phyloP scores from a whole-genome alignment of 2,888 invertebrate species.

The Iphiclides podalirius region DNA sequence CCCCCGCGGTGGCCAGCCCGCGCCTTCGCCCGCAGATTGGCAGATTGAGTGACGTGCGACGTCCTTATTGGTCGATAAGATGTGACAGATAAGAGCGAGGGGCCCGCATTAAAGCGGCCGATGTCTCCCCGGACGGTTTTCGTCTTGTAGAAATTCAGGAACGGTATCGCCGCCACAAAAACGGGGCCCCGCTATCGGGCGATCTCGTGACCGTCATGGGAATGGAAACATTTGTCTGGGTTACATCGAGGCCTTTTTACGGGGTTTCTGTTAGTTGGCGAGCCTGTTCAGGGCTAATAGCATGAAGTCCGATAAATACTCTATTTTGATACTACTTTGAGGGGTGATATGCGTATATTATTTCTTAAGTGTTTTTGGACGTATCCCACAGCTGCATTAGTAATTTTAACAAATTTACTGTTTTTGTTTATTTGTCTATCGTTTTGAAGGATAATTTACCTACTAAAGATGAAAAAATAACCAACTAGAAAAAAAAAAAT shows the following conservation, averaged over 20 bases:
- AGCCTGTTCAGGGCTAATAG: no score
- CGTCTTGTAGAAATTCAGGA: constrained; percentile 65
- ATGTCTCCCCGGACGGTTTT: constrained; percentile 63
- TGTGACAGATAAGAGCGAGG: constrained; percentile 72
- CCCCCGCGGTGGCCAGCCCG: constrained; percentile 69
- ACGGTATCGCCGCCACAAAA: constrained; percentile 63
- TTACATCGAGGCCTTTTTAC: constrained; percentile 35
- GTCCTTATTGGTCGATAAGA: constrained; percentile 79
- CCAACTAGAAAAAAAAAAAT: no score
- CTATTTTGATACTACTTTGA: no score
- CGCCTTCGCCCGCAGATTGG: constrained; percentile 61
- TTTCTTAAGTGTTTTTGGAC: no score
- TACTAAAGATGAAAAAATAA: no score
- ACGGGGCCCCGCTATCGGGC: constrained; percentile 49
- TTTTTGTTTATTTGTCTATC: no score
- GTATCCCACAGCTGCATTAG: no score
- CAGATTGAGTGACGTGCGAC: constrained; percentile 76
- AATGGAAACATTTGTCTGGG: constrained; percentile 75
- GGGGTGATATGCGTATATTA: no score
- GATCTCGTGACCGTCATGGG: constrained; percentile 61
- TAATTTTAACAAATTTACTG: no score
- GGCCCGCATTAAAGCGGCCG: constrained; percentile 65
- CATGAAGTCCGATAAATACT: no score
- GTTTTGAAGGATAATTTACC: no score
- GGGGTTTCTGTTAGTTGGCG: constrained; percentile 11